Conservation (phyloP, 2,888 invertebrate species). For the Sminthurides aquaticus region DNA sequence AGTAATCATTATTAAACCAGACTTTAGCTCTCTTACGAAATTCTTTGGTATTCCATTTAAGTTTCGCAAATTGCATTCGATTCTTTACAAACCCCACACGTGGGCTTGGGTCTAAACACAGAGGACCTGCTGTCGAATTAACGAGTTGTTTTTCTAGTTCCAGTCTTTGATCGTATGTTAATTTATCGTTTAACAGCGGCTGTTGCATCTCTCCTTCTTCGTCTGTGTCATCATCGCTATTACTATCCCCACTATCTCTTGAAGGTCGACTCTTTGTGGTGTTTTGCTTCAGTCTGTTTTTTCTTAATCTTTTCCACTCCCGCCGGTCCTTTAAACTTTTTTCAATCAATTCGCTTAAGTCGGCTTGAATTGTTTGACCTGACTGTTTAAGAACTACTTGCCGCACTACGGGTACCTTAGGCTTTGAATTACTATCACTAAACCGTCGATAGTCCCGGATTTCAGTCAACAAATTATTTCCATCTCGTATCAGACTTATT, state of each 20-base stretch:
- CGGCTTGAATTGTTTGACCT: conserved; percentile 32
- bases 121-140: conserved; percentile 73
- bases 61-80: conserved; percentile 64
- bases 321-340: conserved; percentile 18
- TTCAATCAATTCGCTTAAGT: conserved; percentile 32
- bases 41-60: conserved; percentile 40
- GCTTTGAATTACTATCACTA: not conserved
- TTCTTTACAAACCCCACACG: conserved; percentile 69
- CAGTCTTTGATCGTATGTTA: conserved; percentile 68
- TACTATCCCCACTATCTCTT: not conserved
- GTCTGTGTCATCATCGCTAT: conserved; percentile 15
- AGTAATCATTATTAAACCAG: conserved; percentile 13
- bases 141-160: conserved; percentile 77
- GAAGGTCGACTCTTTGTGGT: not conserved
- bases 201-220: not conserved
- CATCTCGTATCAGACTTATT: conserved; percentile 28
- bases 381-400: conserved; percentile 37
- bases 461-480: conserved; percentile 35
- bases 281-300: not conserved
- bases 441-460: conserved; percentile 38
- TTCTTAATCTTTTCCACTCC: conserved; percentile 8
- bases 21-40: conserved; percentile 22
- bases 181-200: conserved; percentile 45
- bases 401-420: conserved; percentile 23
- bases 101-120: conserved; percentile 83